Base-by-base conservation (phyloP, 1,140 invertebrate genomes). In the Macrosteles quadrilineatus region DNA sequence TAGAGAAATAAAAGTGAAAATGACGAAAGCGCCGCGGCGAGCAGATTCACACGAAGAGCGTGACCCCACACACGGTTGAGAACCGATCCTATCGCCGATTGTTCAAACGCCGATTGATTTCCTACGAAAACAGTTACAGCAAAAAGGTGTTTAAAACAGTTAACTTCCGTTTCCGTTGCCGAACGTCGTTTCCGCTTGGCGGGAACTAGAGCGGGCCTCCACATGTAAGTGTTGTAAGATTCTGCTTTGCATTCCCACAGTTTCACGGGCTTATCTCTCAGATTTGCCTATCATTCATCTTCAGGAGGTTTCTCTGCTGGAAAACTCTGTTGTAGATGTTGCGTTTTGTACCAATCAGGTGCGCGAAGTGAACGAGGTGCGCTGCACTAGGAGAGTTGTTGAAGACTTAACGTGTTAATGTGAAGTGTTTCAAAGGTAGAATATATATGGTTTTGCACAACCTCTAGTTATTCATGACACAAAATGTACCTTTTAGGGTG, bases 111-210 rank as follows among this genome's bases (percentile, higher is more conserved):
- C 55, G 55, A 59, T 59, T 59, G 55, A 59, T 59, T 50, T 59
- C 55, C 55, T 59, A 25, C 27, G 55, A 59, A 59, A 27, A 59
- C 55, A 59, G 55, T 59, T 59, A 59, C 55, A 59, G 27, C 55
- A 59, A 59, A 59, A 59, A 59, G 55, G 55, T 29, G 55, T 59
- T 59, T 59, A 59, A 59, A 30, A 59, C 55, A 59, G 55, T 59
- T 59, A 59, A 59, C 55, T 59, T 59, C 55, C 55, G 55, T 59
- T 59, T 59, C 55, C 55, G 9, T 14, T 29, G 55, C 47, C 47
- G 47, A 50, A 50, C 47, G 21, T 50, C 32, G 47, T 21, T 50
- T 50, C 47, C 47, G 47, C 3, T 50, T 50, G 47, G 47, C 55
- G 55, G 21, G 55, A 59, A 59, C 55, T 59, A n/a, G 55, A 59